A percentile compares a stretch with the other conserved stretches of the same genome.
Evolutionary conservation across 2,113 vertebrate genomes (phyloP).

Genomic region (Microcebus griseorufus): DNA sequence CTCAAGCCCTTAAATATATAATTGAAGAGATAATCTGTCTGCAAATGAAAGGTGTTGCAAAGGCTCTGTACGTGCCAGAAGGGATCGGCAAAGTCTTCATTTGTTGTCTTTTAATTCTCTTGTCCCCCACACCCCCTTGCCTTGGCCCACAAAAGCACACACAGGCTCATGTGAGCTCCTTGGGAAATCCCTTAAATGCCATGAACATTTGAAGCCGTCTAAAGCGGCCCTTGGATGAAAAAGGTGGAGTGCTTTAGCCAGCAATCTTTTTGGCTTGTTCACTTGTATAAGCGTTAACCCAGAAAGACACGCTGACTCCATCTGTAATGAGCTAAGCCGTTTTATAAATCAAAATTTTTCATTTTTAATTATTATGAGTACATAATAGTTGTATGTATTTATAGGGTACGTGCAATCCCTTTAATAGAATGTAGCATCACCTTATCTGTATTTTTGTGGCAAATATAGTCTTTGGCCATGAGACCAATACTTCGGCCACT

Average conservation of each 20-base stretch:
- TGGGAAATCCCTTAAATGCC: background rate
- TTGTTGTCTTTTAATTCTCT: background rate
- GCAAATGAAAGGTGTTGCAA: background rate
- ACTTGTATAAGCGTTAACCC: background rate
- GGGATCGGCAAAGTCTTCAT: background rate
- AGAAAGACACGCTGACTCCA: background rate
- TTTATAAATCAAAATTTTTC: no score
- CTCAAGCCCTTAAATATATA: background rate
- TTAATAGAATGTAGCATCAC: background rate
- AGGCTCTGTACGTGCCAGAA: background rate
- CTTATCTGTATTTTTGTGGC: background rate
- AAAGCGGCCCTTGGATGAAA: background rate
- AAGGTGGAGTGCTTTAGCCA: background rate
- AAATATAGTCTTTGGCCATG: background rate
- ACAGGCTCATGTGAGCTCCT: background rate
- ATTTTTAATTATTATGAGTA: no score
- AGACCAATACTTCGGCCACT: background rate
- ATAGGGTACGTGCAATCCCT: background rate
- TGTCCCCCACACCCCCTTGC: background rate
- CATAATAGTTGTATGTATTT: no score
- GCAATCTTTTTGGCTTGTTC: background rate
- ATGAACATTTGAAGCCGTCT: accelerated
- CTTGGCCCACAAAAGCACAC: background rate
- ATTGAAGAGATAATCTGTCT: background rate
- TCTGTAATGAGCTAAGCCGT: background rate